Percentiles rank a stretch among this genome's conserved stretches.
Evolutionary conservation across 2,797 vertebrate genomes (phyloP).

Genomic region (Poecilia gillii): DNA sequence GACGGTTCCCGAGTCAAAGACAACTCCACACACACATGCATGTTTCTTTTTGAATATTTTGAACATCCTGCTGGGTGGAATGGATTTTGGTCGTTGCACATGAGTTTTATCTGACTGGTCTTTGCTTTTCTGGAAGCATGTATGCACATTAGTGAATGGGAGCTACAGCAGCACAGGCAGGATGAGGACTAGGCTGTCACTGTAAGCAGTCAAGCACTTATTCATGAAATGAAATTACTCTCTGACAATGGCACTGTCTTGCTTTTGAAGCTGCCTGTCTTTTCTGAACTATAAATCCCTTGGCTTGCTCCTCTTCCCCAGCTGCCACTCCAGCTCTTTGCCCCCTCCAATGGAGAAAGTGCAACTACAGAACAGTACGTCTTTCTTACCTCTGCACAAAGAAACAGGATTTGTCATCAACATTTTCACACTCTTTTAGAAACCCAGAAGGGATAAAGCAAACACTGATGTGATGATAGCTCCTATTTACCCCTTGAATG

Average conservation of each 20-base stretch:
- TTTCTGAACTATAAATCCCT: conserved; percentile 76
- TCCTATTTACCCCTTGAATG: conserved; percentile 44
- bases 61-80: conserved; percentile 55
- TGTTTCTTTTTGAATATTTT: conserved; percentile 50
- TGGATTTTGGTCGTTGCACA: conserved; percentile 49
- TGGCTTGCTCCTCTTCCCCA: conserved; percentile 44
- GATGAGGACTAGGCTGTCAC: conserved; percentile 77
- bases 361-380: conserved; percentile 55
- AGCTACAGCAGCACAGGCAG: conserved; percentile 62
- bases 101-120: conserved; percentile 52
- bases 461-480: conserved; percentile 69
- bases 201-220: conserved; percentile 80
- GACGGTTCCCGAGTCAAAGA: conserved; percentile 17
- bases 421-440: conserved; percentile 64
- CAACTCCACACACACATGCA: conserved; percentile 12
- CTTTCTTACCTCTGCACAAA: conserved; percentile 70
- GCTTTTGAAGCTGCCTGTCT: conserved; percentile 76
- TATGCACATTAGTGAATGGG: conserved; percentile 62
- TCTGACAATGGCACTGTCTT: conserved; percentile 77
- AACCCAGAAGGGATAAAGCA: conserved; percentile 58
- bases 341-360: conserved; percentile 49
- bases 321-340: conserved; percentile 56
- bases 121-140: conserved; percentile 63
- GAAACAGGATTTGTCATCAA: conserved; percentile 72
- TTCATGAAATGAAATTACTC: conserved; percentile 84